Percentiles rank a stretch among this genome's conserved stretches.
Evolutionary conservation across 2,888 invertebrate species (phyloP).

Genomic region (Lamellibrachia columna): DNA sequence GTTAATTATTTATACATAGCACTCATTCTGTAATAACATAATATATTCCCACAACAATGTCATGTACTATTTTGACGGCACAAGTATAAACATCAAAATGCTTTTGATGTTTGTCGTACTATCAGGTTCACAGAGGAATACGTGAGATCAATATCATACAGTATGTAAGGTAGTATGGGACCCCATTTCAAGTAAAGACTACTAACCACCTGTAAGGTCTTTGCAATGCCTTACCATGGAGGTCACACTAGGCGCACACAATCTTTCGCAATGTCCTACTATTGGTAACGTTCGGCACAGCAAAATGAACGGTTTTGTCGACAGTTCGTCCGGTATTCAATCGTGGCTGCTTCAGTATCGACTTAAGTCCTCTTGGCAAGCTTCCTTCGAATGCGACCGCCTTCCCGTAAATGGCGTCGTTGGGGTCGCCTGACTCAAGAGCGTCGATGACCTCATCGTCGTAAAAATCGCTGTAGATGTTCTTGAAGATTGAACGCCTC

Average conservation of each 20-base stretch:
- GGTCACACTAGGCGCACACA: background rate
- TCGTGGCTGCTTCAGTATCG: conserved; percentile 17
- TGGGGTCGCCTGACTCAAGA: background rate
- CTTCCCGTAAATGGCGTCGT: background rate
- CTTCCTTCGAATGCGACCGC: background rate
- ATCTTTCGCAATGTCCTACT: conserved; percentile 20
- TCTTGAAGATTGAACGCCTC: background rate
- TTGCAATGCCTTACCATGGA: background rate
- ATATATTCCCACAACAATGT: background rate
- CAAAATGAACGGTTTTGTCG: conserved; percentile 13
- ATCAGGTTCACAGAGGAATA: background rate
- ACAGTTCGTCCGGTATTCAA: background rate
- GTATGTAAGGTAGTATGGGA: background rate
- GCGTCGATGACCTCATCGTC: background rate
- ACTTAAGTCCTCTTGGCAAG: background rate
- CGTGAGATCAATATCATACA: background rate
- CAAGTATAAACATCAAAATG: background rate
- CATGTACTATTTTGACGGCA: background rate
- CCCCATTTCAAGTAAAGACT: background rate
- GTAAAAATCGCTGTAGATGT: background rate
- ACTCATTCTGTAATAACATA: background rate
- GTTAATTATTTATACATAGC: background rate
- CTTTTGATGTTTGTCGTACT: background rate
- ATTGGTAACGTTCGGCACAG: conserved; percentile 7
- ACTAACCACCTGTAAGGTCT: background rate